Base-by-base conservation (phyloP, 2,888 invertebrate genomes). In the Cosmia pyralina region DNA sequence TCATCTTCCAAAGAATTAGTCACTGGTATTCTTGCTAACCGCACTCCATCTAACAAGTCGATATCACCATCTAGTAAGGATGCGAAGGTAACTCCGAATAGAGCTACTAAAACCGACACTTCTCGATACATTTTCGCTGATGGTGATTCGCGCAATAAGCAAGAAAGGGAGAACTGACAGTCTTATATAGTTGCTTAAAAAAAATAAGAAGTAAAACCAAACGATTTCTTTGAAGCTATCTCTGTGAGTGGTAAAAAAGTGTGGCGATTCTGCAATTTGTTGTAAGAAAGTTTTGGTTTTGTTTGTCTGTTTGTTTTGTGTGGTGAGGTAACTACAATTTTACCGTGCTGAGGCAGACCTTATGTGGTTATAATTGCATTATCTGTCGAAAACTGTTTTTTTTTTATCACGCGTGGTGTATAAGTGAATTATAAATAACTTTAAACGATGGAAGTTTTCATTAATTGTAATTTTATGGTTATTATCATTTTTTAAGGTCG, bases 41-140 rank as follows among this genome's bases (percentile, higher is more conserved):
- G 97, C 46, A 98, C 97, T 63, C 97, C 98, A 22, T 97, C 97
- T 15, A 97, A 93, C 44, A 98, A 90, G 77, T 96, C 96, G 75
- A 97, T 86, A 88, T 97, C 97, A 81, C 96, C 96, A 34, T 96
- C 95, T 8, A 96, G 84, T 41, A 94, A 87, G 0, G 94, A 93
- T 34, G 91, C 92, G 6, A 91, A 72, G 0, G 86, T 84, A 4
- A 87, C 38, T 19, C 91, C 80, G 13, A 86, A 81, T 55, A 95
- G 77, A 81, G 90, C 80, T 34, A 92, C 73, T 48, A 90, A 17
- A 58, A 93, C 70, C 19, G 90, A 60, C 67, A 90, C 80, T 69
- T 84, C 79, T 80, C 93, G 93, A 90, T 90, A 94, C 96, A 96
- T 96, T 93, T 93, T 94, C 87, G 82, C 83, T 87, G 89, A 82